A percentile compares a stretch with the other conserved stretches of the same genome.
Conservation (phyloP, 2,888 invertebrate genomes). For the Diarsia brunnea region DNA sequence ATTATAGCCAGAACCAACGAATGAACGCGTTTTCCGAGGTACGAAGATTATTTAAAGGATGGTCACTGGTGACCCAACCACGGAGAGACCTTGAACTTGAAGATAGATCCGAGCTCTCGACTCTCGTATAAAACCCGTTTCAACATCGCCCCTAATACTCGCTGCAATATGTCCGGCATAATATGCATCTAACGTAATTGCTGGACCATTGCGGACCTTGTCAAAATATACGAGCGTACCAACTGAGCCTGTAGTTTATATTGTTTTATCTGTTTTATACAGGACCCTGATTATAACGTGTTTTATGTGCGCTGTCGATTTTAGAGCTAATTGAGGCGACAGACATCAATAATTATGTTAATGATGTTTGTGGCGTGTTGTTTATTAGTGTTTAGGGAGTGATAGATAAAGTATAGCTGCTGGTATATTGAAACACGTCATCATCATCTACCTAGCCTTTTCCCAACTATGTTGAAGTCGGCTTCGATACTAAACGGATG, state of each 20-base stretch:
- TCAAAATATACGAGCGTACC: constrained; percentile 60
- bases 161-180: constrained; percentile 36
- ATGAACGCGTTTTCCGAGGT: background rate
- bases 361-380: constrained; percentile 21
- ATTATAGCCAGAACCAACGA: background rate
- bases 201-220: constrained; percentile 49
- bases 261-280: constrained; percentile 42
- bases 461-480: too few species aligned
- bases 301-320: constrained; percentile 33
- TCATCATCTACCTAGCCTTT: too few species aligned
- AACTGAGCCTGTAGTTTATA: constrained; percentile 27
- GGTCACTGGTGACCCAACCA: background rate
- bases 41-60: background rate
- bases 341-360: constrained; percentile 25
- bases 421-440: background rate
- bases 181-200: constrained; percentile 62
- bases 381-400: constrained; percentile 3
- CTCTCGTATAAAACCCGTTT: constrained; percentile 23
- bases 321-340: constrained; percentile 15
- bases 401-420: background rate
- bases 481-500: too few species aligned
- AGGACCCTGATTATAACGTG: constrained; percentile 14
- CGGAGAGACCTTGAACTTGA: background rate
- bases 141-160: constrained; percentile 19
- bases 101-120: background rate